A percentile compares a stretch with the other conserved stretches of the same genome.
Evolutionary conservation across 2,797 vertebrate species (phyloP).

Genomic region (Ctenopoma kingsleyae): DNA sequence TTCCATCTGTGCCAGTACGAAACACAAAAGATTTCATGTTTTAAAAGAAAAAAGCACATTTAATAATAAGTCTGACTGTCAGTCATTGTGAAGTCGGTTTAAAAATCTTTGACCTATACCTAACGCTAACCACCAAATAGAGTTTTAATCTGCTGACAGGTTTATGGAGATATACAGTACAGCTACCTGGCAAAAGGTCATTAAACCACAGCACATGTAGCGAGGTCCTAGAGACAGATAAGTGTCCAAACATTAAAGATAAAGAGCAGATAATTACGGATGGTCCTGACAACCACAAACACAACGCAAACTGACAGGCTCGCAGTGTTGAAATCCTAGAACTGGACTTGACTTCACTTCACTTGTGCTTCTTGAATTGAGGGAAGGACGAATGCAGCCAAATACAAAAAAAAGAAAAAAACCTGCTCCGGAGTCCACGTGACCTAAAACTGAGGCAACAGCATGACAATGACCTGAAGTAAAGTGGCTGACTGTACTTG

Average conservation of each 20-base stretch:
- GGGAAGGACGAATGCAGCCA: too few species aligned
- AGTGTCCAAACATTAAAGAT: slow-evolving; percentile 30
- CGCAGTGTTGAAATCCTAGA: not conserved
- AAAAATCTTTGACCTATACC: too few species aligned
- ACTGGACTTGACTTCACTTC: too few species aligned
- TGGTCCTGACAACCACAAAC: slow-evolving; percentile 35
- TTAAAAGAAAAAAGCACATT: too few species aligned
- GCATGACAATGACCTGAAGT: not conserved
- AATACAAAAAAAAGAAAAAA: not conserved
- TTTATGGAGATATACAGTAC: not conserved
- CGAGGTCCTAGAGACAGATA: slow-evolving; percentile 29
- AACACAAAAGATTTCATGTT: too few species aligned
- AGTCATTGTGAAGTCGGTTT: too few species aligned
- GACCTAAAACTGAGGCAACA: not conserved
- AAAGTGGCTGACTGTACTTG: not conserved
- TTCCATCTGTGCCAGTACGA: too few species aligned
- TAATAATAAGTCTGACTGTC: too few species aligned
- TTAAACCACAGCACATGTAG: slow-evolving; percentile 7
- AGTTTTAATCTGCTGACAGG: not conserved
- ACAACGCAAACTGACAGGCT: slow-evolving; percentile 12
- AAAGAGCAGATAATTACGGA: slow-evolving; percentile 44
- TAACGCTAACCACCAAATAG: not conserved
- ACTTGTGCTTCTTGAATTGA: too few species aligned
- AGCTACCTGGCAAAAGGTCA: slow-evolving; percentile 18
- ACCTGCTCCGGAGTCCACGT: not conserved